Conservation (phyloP, 2,888 invertebrate species). For the Catocala nupta region DNA sequence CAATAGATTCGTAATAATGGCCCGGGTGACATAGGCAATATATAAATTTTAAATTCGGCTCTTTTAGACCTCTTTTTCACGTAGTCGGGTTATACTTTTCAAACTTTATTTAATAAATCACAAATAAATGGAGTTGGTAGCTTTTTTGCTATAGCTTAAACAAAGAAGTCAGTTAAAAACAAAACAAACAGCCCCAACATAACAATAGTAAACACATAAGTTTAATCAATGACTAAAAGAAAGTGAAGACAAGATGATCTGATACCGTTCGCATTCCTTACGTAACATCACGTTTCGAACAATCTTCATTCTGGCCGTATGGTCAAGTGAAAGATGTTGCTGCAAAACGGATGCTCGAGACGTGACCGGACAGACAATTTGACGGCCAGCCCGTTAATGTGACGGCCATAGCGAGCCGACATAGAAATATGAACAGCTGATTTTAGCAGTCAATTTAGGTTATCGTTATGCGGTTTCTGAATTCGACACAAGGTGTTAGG, state of each 20-base stretch:
- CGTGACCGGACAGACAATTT: constrained; percentile 58
- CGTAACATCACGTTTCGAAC: constrained; percentile 78
- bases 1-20: too few species aligned
- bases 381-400: constrained; percentile 5
- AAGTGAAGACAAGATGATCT: constrained; percentile 70
- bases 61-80: too few species aligned
- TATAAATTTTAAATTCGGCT: too few species aligned
- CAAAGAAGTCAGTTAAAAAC: not conserved
- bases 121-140: too few species aligned
- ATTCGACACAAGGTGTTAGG: not conserved
- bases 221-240: constrained; percentile 61
- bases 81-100: too few species aligned
- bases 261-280: constrained; percentile 76
- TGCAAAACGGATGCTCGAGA: constrained; percentile 77
- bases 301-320: constrained; percentile 73
- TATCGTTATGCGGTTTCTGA: not conserved
- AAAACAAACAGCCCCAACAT: not conserved
- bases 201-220: too few species aligned
- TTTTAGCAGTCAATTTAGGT: constrained; percentile 33
- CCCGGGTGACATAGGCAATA: too few species aligned
- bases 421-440: constrained; percentile 42
- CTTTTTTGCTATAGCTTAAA: not conserved
- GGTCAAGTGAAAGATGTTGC: constrained; percentile 81
- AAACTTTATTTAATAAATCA: too few species aligned
- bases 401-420: constrained; percentile 19